Evolutionary conservation across 2,797 vertebrate species (phyloP).

Genomic region (Erpetoichthys calabaricus): DNA sequence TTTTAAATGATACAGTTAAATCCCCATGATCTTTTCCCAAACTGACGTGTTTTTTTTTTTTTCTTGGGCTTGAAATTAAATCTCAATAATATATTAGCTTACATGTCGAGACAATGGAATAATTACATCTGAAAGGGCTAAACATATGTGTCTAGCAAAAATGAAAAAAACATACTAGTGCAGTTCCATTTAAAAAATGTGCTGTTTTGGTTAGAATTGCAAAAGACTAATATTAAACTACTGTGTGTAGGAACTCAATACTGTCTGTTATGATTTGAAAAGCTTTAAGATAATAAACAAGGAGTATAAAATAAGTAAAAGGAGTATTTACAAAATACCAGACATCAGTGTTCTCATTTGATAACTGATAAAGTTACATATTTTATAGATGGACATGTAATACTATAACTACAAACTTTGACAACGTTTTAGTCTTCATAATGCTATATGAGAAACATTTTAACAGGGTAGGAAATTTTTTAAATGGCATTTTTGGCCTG

Average conservation of each 20-base stretch:
- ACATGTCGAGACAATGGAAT: conserved; percentile 31
- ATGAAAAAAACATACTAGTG: conserved; percentile 16
- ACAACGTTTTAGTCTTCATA: too few relatives aligned
- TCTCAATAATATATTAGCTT: conserved; percentile 35
- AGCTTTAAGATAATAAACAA: conserved; percentile 24
- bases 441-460: too few relatives aligned
- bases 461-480: too few relatives aligned
- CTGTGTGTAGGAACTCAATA: conserved; percentile 19
- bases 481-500: too few relatives aligned
- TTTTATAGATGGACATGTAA: too few relatives aligned
- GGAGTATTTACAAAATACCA: conserved; percentile 16
- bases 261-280: conserved; percentile 15
- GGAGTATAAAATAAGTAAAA: conserved; percentile 32
- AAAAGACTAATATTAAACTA: conserved; percentile 11
- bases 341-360: conserved; percentile 2
- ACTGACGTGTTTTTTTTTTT: conserved; percentile 1
- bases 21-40: conserved; percentile 16
- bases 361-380: too few relatives aligned
- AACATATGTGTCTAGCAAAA: conserved; percentile 20
- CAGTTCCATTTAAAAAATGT: conserved; percentile 43
- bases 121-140: conserved; percentile 31
- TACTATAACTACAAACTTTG: too few relatives aligned
- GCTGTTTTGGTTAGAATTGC: conserved; percentile 37
- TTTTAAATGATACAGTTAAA: conserved; percentile 29
- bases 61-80: conserved; percentile 15